A percentile compares a stretch with the other conserved stretches of the same genome.
These are phyloP conservation scores for Silvanus unidentatus DNA, from an alignment of 2,888 invertebrate genomes.

Conservation along the genomic window DNA sequence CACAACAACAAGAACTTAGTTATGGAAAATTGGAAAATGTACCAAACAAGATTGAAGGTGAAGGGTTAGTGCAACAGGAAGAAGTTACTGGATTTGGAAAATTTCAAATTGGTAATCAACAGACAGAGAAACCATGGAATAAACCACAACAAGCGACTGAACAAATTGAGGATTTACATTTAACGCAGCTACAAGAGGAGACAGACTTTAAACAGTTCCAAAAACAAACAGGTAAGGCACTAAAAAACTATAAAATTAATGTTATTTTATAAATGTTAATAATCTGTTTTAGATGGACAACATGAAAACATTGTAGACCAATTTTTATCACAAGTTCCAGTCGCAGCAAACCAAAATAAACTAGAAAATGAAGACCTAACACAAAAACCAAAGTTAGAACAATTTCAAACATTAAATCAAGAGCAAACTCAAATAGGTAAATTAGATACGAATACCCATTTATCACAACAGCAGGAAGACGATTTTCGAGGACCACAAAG, in stretches of 20 bases:
- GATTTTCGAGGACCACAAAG: conserved; percentile 3
- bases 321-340: too few species aligned
- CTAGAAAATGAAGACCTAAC: conserved; percentile 9
- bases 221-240: not conserved
- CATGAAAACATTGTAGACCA: too few species aligned
- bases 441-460: too few species aligned
- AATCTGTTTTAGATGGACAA: too few species aligned
- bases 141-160: conserved; percentile 9
- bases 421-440: too few species aligned
- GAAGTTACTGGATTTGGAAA: conserved; percentile 18
- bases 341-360: not conserved
- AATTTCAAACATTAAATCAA: not conserved
- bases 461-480: conserved; percentile 6
- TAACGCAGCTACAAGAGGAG: conserved; percentile 22
- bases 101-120: conserved; percentile 14
- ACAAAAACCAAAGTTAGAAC: conserved; percentile 1
- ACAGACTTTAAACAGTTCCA: conserved; percentile 5
- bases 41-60: not conserved
- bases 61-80: not conserved
- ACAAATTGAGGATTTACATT: conserved; percentile 18
- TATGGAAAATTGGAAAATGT: not conserved
- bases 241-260: too few species aligned
- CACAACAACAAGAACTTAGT: not conserved
- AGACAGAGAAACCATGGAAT: conserved; percentile 15
- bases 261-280: too few species aligned